Evolutionary conservation across 2,888 invertebrate genomes (phyloP).

Genomic region (Malachius bipustulatus): DNA sequence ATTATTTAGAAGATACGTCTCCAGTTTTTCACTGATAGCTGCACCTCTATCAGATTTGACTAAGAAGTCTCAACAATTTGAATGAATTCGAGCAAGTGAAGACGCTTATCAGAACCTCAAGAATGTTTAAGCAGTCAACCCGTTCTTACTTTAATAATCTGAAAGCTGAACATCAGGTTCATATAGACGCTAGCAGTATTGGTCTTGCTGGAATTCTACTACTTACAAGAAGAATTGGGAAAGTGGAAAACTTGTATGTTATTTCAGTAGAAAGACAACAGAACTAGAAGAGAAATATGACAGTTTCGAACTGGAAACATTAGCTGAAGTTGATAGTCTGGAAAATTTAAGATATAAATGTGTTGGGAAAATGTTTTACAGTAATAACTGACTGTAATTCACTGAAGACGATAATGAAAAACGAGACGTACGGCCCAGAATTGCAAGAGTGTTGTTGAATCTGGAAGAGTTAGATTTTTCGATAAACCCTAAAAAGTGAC

Average conservation of each 20-base stretch:
- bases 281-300: background rate
- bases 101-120: background rate
- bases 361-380: slow-evolving; percentile 2
- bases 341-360: background rate
- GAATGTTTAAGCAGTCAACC: background rate
- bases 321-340: background rate
- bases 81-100: background rate
- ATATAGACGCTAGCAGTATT: background rate
- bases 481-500: background rate
- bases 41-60: background rate
- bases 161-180: background rate
- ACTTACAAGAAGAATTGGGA: background rate
- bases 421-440: background rate
- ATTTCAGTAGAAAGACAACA: background rate
- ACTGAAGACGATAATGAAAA: background rate
- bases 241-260: background rate
- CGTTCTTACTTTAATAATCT: too few relatives aligned
- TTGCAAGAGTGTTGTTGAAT: background rate
- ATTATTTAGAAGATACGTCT: background rate
- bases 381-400: background rate
- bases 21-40: background rate
- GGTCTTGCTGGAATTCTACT: background rate
- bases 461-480: background rate
- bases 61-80: background rate
- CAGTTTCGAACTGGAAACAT: background rate